phyloP scores from a whole-genome alignment of 1,140 invertebrate genomes.

The Trinorchestia longiramus region DNA sequence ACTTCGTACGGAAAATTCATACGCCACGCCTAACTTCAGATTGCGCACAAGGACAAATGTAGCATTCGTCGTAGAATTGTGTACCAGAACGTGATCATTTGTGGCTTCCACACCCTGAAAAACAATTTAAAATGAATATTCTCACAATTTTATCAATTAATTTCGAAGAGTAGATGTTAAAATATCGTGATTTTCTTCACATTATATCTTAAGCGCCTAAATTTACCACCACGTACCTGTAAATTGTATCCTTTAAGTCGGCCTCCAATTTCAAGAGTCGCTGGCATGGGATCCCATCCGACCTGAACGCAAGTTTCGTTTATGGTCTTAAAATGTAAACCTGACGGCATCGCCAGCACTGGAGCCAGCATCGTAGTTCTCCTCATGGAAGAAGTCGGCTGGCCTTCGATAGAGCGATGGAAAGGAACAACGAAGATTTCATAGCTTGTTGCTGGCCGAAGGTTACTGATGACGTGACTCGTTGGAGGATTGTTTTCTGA shows the following conservation, averaged over 20 bases:
- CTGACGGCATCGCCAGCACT: conserved; percentile 58
- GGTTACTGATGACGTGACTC: conserved; percentile 78
- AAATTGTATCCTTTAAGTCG: conserved; percentile 64
- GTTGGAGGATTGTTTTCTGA: conserved; percentile 67
- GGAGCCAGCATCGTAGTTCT: conserved; percentile 63
- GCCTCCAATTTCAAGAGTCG: conserved; percentile 59
- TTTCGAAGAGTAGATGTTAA: not conserved
- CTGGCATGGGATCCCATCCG: conserved; percentile 64
- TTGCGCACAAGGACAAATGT: conserved; percentile 61
- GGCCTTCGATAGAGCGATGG: conserved; percentile 85
- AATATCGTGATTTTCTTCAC: not conserved
- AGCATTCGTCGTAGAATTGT: conserved; percentile 63
- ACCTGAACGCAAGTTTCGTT: conserved; percentile 61
- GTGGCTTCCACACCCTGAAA: conserved; percentile 58
- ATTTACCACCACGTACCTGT: conserved; percentile 52
- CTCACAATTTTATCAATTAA: not conserved
- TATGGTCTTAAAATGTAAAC: conserved; percentile 60
- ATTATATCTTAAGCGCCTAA: not conserved
- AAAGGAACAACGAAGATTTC: conserved; percentile 91
- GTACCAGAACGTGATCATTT: conserved; percentile 59
- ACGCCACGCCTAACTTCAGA: conserved; percentile 58
- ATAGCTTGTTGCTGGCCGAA: conserved; percentile 87
- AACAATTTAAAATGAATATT: not conserved
- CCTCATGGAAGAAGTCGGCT: conserved; percentile 72
- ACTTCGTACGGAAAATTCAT: conserved; percentile 59